Base-by-base conservation (phyloP, 2,113 vertebrate species). In the Zingel zingel region DNA sequence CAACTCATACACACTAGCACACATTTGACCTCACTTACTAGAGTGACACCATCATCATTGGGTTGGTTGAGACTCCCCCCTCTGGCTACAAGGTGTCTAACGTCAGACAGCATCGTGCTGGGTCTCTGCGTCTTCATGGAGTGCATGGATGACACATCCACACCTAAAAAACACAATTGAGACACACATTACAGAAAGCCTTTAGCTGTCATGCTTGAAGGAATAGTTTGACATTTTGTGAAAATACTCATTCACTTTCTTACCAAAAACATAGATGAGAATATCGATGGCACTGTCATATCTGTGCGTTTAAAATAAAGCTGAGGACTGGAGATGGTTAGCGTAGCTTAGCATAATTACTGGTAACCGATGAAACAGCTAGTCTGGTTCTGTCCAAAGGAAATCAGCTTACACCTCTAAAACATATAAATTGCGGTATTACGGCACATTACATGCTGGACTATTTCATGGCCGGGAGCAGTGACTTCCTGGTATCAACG, bases 21-120 rank as follows among this genome's bases (percentile, higher is more conserved):
- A 51, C 19, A 21, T 3, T 23, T 47, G 66, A 39, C 5, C 45
- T 39, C 15, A 90, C 96, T 95, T 88, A 99, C 98, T 95, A 99
- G 90, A 5, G 97, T 97, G 65, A 99, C 96, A 10, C 97, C 97
- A 0, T 99, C 96, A 4, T 97, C 96, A 6, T 96, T 98, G 86
- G 94, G 91, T 83, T 96, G 96, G 77, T 96, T 97, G 64, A 99
- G 93, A 0, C 93, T 95, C 58, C 94, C 96, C 16, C 96, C 96
- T 5, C 94, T 89, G 4, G 95, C 93, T 66, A 97, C 70, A 68
- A 98, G 96, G 85, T 96, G 96, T 61, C 71, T 94, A 54, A 99
- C 95, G 11, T 99, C 98, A 30, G 96, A 93, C 27, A 99, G 87
- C 98, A 99, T 99, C 19, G 88, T 91, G 89, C 86, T 63, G 3